Percentiles rank a stretch among this genome's conserved stretches.
Conservation (phyloP, 2,113 vertebrate genomes). For the Saimiri boliviensis region DNA sequence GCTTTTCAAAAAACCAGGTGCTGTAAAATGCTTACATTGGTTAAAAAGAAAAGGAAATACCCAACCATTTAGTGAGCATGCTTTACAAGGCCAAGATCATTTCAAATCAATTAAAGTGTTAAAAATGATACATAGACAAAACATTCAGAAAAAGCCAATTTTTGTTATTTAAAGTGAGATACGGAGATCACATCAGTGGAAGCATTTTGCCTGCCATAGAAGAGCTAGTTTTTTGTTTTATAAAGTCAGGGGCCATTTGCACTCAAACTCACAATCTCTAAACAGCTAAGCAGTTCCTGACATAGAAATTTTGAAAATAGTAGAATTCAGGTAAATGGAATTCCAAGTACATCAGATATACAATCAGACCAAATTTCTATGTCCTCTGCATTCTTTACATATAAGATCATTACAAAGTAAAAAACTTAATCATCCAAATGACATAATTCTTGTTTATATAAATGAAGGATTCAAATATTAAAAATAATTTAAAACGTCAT, state of each 20-base stretch:
- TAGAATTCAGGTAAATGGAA: slow-evolving; percentile 16
- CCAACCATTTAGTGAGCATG: background rate
- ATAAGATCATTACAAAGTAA: background rate
- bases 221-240: slow-evolving; percentile 61
- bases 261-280: slow-evolving; percentile 7
- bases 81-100: slow-evolving; percentile 23
- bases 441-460: slow-evolving; percentile 33
- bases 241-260: slow-evolving; percentile 42
- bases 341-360: background rate
- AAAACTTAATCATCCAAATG: background rate
- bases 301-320: slow-evolving; percentile 49
- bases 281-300: slow-evolving; percentile 23
- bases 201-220: slow-evolving; percentile 44
- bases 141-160: slow-evolving; percentile 51
- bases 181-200: slow-evolving; percentile 52
- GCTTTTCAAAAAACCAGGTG: slow-evolving; percentile 52
- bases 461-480: slow-evolving; percentile 34
- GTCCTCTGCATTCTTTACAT: background rate
- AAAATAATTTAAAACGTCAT: slow-evolving; percentile 10
- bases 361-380: background rate
- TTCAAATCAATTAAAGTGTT: slow-evolving; percentile 66
- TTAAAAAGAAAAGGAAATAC: slow-evolving; percentile 37
- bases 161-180: slow-evolving; percentile 57
- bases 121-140: slow-evolving; percentile 64
- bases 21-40: background rate